Evolutionary conservation across 2,888 invertebrate species (phyloP), one percentile per base, ranked within the genome.

Genomic region (Rosalia funebris): DNA sequence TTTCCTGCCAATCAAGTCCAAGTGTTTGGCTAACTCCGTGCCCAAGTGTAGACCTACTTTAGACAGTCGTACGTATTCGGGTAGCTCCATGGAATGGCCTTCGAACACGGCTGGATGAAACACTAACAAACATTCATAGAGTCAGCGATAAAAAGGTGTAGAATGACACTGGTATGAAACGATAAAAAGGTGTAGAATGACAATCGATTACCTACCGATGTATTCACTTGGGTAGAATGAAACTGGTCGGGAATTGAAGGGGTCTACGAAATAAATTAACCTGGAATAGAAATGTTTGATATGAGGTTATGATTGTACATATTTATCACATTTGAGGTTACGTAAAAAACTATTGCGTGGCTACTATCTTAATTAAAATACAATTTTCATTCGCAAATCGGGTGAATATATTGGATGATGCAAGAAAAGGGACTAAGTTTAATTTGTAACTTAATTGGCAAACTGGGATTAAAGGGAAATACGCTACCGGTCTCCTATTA

Each of bases 141-240:
- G n/a, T n/a, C 9, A 25, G 9, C 25, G 9, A 9, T 25, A 9
- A 25, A 25, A 25, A 25, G 25, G 7, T 25, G 4, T 25, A 25
- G 25, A 25, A 3, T 7, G n/a, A n/a, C n/a, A n/a, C n/a, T n/a
- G n/a, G n/a, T n/a, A n/a, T n/a, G n/a, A n/a, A n/a, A n/a, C n/a
- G n/a, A n/a, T n/a, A n/a, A n/a, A n/a, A n/a, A n/a, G 7, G 25
- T 25, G 25, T 7, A 5, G 25, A 5, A 25, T 25, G 3, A 25
- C 25, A 25, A 14, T 12, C 12, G n/a, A n/a, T n/a, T 47, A 14
- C 46, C 57, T 48, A 64, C 64, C 64, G 52, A 64, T 58, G 4
- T 52, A 46, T 15, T 64, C 47, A n/a, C 58, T 61, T n/a, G 60
- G 31, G 36, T 64, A 61, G 31, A 64, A 61, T 11, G 56, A 32